Percentiles rank a stretch among this genome's conserved stretches.
phyloP scores from a whole-genome alignment of 2,113 vertebrate species.

The Ceyx margarethae region DNA sequence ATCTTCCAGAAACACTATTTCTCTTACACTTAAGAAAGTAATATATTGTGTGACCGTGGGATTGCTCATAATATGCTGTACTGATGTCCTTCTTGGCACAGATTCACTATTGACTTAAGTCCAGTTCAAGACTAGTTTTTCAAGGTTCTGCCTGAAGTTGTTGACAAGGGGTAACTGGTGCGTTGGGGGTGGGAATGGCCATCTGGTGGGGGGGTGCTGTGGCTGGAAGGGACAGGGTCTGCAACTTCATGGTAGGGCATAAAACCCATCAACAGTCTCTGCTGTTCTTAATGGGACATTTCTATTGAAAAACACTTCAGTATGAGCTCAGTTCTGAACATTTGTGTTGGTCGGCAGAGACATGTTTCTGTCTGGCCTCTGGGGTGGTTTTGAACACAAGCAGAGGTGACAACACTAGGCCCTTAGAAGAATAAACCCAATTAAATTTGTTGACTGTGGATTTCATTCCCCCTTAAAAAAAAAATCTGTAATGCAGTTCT shows the following conservation, averaged over 20 bases:
- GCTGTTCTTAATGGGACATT: rapidly evolving
- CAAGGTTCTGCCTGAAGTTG: background rate
- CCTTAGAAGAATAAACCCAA: background rate
- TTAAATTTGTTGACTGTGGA: background rate
- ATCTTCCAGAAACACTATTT: background rate
- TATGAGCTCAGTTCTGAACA: background rate
- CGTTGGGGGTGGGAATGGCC: background rate
- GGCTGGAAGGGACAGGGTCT: background rate
- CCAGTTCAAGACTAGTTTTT: background rate
- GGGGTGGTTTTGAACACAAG: background rate
- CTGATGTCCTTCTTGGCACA: background rate
- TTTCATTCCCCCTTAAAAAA: background rate
- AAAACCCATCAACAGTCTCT: background rate
- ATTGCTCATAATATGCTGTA: background rate
- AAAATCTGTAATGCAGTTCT: background rate
- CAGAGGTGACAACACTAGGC: background rate
- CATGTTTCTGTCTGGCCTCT: background rate
- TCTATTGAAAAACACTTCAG: background rate
- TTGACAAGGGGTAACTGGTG: background rate
- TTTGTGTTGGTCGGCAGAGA: background rate
- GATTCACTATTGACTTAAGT: background rate
- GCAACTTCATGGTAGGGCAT: background rate
- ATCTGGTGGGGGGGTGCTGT: background rate
- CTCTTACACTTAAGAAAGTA: background rate
- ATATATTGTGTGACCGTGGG: background rate